Base-by-base conservation (phyloP, 1,140 invertebrate genomes). In the Zaprionus vittiger region DNA sequence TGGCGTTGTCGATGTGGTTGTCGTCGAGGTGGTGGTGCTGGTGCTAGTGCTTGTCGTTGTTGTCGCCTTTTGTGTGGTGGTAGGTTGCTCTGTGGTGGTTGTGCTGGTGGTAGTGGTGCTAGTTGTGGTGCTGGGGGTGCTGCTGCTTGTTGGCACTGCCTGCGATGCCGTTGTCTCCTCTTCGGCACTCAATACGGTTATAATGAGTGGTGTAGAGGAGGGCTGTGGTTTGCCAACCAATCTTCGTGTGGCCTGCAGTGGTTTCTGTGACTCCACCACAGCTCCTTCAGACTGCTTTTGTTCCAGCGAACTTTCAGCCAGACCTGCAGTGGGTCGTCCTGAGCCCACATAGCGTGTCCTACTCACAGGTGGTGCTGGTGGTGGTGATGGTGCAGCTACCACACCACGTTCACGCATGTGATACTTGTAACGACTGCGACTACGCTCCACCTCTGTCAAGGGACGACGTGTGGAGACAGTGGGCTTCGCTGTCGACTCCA, bases 361-460 rank as follows among this genome's bases (percentile, higher is more conserved):
- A 26, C 81, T 85, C 0, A 52, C 59, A 28, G 81, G 83, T 28
- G 56, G 63, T 7, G 63, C 63, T 17, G 77, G 38, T 26, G 61
- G 31, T 4, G 38, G 12, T 66, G 64, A 38, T 47, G 72, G 47
- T 9, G 73, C 73, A 4, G 63, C 31, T 5, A 68, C 38, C 28
- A 49, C 20, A 2, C 81, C 84, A 17, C 84, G 94, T 71, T 72
- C 93, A 91, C 85, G 93, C 94, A 82, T 94, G 92, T 92, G 94
- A 91, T 86, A 94, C 82, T 92, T 94, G 41, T 86, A 92, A 12
- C 80, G 80, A 11, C 91, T 87, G 20, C 91, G 79, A 67, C 91
- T 92, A 0, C 91, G 78, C 38, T 92, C 91, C 34, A 92, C 91
- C 0, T 80, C 81, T 0, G 79, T 91, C 31, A 92, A 24, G 1